Conservation (phyloP, 2,888 invertebrate genomes). For the Formica aserva region DNA sequence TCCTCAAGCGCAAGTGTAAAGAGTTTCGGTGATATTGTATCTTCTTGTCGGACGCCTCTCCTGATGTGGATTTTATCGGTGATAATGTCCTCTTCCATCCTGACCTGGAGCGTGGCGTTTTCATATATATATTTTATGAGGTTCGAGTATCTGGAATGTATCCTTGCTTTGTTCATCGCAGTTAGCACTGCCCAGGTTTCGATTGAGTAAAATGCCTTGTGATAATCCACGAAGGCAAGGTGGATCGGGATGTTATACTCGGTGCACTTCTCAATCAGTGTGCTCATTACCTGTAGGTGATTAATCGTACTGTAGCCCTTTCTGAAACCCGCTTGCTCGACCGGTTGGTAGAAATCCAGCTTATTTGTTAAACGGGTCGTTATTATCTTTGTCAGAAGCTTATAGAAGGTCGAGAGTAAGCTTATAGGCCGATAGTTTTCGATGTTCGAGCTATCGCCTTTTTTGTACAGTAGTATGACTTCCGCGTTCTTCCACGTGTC, state of each 20-base stretch:
- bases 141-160: no score
- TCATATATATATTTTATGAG: background rate
- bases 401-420: no score
- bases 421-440: no score
- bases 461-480: no score
- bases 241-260: background rate
- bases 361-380: background rate
- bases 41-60: background rate
- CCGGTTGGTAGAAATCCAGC: background rate
- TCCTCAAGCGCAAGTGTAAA: background rate
- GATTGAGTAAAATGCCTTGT: background rate
- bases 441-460: no score
- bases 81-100: background rate
- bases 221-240: background rate
- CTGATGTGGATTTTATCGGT: background rate
- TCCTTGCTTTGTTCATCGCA: background rate
- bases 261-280: background rate
- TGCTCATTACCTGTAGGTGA: background rate
- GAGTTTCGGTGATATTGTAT: background rate
- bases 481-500: no score
- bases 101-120: background rate
- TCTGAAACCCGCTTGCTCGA: no score
- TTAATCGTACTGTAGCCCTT: background rate
- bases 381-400: no score
- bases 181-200: background rate